Percentiles rank a stretch among this genome's conserved stretches.
phyloP scores from a whole-genome alignment of 2,888 invertebrate genomes.

The Cordilura impudica region DNA sequence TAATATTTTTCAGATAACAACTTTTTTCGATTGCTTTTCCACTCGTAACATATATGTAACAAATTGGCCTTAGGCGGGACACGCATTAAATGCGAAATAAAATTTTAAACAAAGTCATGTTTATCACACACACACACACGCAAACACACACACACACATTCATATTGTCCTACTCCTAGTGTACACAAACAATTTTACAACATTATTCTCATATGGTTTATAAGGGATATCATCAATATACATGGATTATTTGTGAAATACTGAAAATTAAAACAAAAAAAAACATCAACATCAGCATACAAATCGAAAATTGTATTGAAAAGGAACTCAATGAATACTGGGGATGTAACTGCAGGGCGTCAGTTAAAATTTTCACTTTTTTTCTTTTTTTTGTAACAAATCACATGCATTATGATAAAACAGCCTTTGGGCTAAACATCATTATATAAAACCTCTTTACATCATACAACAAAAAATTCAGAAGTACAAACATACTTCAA shows the following conservation, averaged over 20 bases:
- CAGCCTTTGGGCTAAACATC: slow-evolving; percentile 57
- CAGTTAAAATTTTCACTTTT: slow-evolving; percentile 15
- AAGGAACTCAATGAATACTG: background rate
- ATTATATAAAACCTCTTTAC: slow-evolving; percentile 47
- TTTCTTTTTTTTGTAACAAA: slow-evolving; percentile 35
- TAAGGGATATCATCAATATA: background rate
- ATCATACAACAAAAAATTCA: slow-evolving; percentile 3
- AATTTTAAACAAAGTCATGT: background rate
- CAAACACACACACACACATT: too few species aligned
- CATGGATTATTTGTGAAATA: background rate
- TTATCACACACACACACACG: background rate
- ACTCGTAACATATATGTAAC: background rate
- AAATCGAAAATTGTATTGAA: background rate
- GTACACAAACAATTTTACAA: background rate
- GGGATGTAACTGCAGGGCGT: slow-evolving; percentile 48
- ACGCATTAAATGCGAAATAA: background rate
- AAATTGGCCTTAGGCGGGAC: slow-evolving; percentile 5
- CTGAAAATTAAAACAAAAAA: too few species aligned
- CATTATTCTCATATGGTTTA: background rate
- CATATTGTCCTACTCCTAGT: background rate
- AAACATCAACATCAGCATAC: background rate
- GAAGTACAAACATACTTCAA: slow-evolving; percentile 33
- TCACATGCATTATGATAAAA: slow-evolving; percentile 53
- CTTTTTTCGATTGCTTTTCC: background rate
- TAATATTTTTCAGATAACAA: background rate